Conservation (phyloP, 2,797 vertebrate species). For the Philypnodon macrostomus region DNA sequence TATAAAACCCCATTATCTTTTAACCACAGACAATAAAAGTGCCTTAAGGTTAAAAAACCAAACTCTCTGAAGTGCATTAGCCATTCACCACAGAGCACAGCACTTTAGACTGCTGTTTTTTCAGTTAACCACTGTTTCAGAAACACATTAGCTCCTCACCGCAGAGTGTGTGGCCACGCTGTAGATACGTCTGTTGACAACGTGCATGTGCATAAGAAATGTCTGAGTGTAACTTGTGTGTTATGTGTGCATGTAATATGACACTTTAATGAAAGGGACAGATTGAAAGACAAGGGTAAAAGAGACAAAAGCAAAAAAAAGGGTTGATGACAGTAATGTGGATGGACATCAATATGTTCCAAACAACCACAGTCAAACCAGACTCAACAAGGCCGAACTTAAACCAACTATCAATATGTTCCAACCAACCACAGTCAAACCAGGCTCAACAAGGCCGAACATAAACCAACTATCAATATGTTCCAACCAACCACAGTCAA, state of each 20-base stretch:
- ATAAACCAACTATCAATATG: no score
- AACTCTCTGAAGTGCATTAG: slow-evolving; percentile 65
- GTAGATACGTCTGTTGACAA: neutral
- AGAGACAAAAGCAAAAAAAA: slow-evolving; percentile 34
- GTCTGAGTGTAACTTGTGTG: slow-evolving; percentile 19
- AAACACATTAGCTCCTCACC: slow-evolving; percentile 61
- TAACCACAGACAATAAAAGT: slow-evolving; percentile 68
- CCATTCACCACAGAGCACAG: slow-evolving; percentile 66
- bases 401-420: no score
- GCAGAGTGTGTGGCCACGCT: slow-evolving; percentile 33
- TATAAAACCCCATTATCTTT: slow-evolving; percentile 60
- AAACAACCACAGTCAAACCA: slow-evolving; percentile 43
- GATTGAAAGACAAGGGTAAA: slow-evolving; percentile 37
- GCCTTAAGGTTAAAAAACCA: slow-evolving; percentile 61
- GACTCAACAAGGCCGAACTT: slow-evolving; percentile 3
- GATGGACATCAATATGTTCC: slow-evolving; percentile 39
- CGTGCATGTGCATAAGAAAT: slow-evolving; percentile 30
- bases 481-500: no score
- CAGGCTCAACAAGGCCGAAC: no score
- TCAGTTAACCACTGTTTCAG: slow-evolving; percentile 68
- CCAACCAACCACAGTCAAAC: no score
- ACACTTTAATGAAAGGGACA: slow-evolving; percentile 72
- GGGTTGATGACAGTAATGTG: slow-evolving; percentile 10
- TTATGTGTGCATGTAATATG: slow-evolving; percentile 54
- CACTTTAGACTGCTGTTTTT: slow-evolving; percentile 64